A percentile compares a stretch with the other conserved stretches of the same genome.
Conservation (phyloP, 1,140 invertebrate species). For the Papilio machaon region DNA sequence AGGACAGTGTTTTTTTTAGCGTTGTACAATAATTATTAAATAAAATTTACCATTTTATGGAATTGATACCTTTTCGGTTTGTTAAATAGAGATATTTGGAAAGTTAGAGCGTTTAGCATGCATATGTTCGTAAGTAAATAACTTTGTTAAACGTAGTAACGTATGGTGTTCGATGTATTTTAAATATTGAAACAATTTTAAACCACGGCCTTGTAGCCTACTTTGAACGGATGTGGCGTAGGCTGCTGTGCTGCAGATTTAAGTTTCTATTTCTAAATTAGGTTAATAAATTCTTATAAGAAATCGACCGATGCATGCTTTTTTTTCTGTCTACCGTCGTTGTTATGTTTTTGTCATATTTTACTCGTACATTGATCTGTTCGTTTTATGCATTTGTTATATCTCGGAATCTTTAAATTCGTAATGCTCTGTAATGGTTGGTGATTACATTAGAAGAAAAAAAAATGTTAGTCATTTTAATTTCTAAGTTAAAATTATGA, state of each 20-base stretch:
- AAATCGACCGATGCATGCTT: not conserved
- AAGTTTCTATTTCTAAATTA: not conserved
- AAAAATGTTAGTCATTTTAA: too few species aligned
- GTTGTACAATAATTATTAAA: not conserved
- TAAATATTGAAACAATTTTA: not conserved
- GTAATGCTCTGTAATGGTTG: not conserved
- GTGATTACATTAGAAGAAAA: not conserved
- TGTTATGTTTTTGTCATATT: not conserved
- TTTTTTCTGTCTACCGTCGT: not conserved
- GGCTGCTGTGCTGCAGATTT: not conserved
- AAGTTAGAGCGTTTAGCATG: not conserved
- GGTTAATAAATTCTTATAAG: not conserved
- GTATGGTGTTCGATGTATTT: constrained; percentile 9
- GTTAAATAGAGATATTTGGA: not conserved
- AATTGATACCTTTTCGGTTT: constrained; percentile 18
- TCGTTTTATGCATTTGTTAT: constrained; percentile 7
- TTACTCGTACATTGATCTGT: not conserved
- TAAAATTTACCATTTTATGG: not conserved
- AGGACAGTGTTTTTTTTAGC: not conserved
- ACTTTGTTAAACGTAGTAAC: not conserved
- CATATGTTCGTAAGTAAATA: constrained; percentile 8
- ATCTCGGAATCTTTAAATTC: not conserved
- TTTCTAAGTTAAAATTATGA: too few species aligned
- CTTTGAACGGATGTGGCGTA: not conserved
- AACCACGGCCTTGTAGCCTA: constrained; percentile 13